A percentile compares a stretch with the other conserved stretches of the same genome.
Evolutionary conservation across 1,140 invertebrate species (phyloP).

Genomic region (Lepidurus packardi): DNA sequence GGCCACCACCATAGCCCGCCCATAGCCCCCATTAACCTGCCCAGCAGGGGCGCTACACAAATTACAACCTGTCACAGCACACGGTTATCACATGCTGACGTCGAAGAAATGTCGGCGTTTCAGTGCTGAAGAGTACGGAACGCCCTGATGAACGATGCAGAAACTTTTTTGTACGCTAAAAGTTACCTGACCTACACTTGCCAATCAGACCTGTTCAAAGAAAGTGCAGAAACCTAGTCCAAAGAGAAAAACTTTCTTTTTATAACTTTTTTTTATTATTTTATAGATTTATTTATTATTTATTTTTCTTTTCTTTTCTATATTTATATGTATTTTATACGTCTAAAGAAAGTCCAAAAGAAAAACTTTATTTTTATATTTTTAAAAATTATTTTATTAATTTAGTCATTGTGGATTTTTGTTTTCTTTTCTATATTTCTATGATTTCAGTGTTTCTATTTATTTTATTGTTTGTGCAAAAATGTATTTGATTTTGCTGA

Average conservation of each 20-base stretch:
- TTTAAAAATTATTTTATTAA: no score
- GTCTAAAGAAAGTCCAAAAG: background rate
- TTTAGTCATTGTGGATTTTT: no score
- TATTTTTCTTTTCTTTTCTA: background rate
- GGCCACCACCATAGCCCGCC: conserved; percentile 5
- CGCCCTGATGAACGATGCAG: conserved; percentile 20
- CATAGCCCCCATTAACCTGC: conserved; percentile 20
- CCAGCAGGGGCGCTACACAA: conserved; percentile 17
- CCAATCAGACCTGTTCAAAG: background rate
- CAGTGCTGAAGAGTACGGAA: conserved; percentile 13
- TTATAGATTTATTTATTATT: background rate
- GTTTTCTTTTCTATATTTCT: no score
- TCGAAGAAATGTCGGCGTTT: conserved; percentile 9
- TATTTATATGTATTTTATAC: background rate
- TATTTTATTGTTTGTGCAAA: no score
- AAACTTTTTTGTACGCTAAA: background rate
- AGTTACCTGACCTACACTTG: background rate
- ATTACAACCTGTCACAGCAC: conserved; percentile 19
- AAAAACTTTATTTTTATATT: no score
- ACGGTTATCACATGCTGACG: conserved; percentile 18
- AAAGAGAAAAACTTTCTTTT: background rate
- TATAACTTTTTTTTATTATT: background rate
- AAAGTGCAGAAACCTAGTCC: background rate
- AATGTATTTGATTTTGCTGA: no score
- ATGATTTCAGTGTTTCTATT: no score